Base-by-base conservation (phyloP, 2,113 vertebrate species). In the Pao palembangensis region DNA sequence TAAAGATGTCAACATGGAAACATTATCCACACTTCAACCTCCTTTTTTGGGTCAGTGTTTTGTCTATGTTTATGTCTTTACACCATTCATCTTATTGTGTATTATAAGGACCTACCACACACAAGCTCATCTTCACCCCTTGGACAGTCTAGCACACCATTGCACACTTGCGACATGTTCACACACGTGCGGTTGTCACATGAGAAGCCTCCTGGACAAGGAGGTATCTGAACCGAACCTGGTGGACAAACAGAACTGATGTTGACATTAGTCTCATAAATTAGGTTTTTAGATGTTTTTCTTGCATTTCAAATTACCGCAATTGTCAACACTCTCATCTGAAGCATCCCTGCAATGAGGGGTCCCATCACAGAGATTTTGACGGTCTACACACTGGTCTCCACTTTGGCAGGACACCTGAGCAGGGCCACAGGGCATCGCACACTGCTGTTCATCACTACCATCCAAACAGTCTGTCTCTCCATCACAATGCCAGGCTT, bases 391-490 rank as follows among this genome's bases (percentile, higher is more conserved):
- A 50, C 92, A 93, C 79, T 92, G 90, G 61, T 85, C 88, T 31
- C 87, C 88, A 3, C 78, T 84, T 13, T 76, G 73, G 63, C 92
- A 93, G 1, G 65, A 60, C 63, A 87, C 84, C 66, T 91, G 88
- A 8, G 84, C 85, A 0, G 80, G 71, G 64, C 88, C 86, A 1
- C 95, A 98, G 4, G 14, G 74, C 23, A 38, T 61, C 0, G 75
- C 18, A 21, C 63, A 87, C 18, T 70, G 71, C 3, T 63, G 59
- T 77, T 98, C 94, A 2, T 97, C 94, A 1, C 91, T 93, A 6
- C 86, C 90, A 0, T 95, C 93, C 2, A 60, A 11, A 68, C 94
- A 95, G 84, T 98, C 94, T 0, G 92, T 92, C 74, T 98, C 94
- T 0, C 87, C 74, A 0, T 97, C 94, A 6, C 95, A 98, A 8